Percentiles rank a stretch among this genome's conserved stretches.
phyloP scores from a whole-genome alignment of 2,113 vertebrate genomes.

The Seriola rivoliana region DNA sequence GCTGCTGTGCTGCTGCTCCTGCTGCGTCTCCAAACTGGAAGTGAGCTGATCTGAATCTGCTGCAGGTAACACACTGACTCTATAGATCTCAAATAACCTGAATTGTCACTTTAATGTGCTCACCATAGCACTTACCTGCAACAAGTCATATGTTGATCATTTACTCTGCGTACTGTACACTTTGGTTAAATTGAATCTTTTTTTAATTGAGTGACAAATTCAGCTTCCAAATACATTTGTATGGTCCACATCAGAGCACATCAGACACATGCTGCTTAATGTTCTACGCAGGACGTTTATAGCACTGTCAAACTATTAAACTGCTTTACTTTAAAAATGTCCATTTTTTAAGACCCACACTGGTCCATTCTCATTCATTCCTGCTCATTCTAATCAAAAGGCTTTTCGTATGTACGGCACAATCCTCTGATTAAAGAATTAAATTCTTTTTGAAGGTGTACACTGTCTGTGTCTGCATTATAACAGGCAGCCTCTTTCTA shows the following conservation, averaged over 20 bases:
- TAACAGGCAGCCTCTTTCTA: conserved; percentile 2
- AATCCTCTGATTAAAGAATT: conserved; percentile 4
- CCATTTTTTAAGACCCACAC: background rate
- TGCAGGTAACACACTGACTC: no score
- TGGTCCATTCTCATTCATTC: background rate
- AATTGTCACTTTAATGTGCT: no score
- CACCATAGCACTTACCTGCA: no score
- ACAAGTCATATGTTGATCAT: no score
- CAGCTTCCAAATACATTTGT: background rate
- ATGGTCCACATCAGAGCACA: background rate
- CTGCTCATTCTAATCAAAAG: conserved; percentile 3
- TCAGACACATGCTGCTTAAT: no score
- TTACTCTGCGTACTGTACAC: no score
- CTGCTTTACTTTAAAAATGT: background rate
- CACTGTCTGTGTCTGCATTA: background rate
- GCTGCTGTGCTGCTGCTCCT: no score
- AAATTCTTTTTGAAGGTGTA: background rate
- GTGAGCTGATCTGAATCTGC: no score
- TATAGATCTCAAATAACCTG: no score
- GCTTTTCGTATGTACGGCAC: background rate
- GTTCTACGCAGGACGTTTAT: background rate
- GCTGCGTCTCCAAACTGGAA: no score
- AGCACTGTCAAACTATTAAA: background rate
- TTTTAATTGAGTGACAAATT: background rate
- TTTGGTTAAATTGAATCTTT: background rate